Base-by-base conservation (phyloP, 2,888 invertebrate genomes). In the Drosophila parthenogenetica region DNA sequence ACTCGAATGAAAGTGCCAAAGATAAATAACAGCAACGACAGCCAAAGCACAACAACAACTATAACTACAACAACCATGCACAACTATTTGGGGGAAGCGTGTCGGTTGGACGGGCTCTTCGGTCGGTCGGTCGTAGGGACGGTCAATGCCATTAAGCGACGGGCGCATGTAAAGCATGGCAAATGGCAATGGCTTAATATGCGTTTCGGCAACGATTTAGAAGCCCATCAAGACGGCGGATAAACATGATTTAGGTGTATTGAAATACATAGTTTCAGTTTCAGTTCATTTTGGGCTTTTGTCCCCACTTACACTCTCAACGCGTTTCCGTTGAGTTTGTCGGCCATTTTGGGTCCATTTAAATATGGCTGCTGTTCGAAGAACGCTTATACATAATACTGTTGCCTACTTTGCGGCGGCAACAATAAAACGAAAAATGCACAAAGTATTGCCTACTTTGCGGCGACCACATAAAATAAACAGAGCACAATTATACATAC, bases 1-100 rank as follows among this genome's bases (percentile, higher is more conserved):
- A 90, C 90, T 81, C 80, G 83, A 90, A 90, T 90, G 90, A 87
- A 83, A 89, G 89, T 89, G 86, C 77, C 87, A 81, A 90, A 78
- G 85, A 81, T 76, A 86, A 83, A 79, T 89, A 90, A 84, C 77
- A 77, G 79, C 90, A 79, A 78, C 78, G 78, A 74, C 73, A 84
- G 77, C 75, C 72, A 76, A 87, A 79, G 70, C 73, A 69, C 69
- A 69, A 77, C 68, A 69, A 63, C 69, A 69, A 73, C 59, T 65
- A 53, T 55, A 57, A 69, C 67, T 59, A 69, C 63, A 77, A 78
- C 60, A 73, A 69, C 53, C 32, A 16, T 46, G 35, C 61, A 35
- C 16, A 51, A 66, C 67, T 66, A 67, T 57, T 29, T 46, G 22
- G 8, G 2, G 39, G 37, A n/a, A 39, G 25, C 39, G 69, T 8